These are phyloP conservation scores for Onychomys leucogaster DNA, from an alignment of 2,797 vertebrate species.

Conservation along the genomic window DNA sequence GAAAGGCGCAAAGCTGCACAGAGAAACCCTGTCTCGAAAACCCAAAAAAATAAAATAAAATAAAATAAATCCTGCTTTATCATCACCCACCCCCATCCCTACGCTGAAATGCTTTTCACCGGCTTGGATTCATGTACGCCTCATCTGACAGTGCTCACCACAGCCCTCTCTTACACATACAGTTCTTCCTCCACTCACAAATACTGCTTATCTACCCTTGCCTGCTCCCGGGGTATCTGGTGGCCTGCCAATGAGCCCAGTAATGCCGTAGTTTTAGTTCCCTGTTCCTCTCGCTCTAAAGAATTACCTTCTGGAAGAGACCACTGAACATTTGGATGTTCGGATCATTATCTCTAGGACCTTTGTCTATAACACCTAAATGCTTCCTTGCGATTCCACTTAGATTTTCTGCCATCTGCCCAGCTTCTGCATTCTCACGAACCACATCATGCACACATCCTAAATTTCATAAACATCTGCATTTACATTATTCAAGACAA, in stretches of 20 bases:
- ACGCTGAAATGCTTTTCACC: not conserved
- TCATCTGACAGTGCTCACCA: rapidly evolving
- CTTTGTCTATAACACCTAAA: not conserved
- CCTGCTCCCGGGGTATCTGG: not conserved
- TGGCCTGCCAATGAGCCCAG: not conserved
- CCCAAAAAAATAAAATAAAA: too few relatives aligned
- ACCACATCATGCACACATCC: not conserved
- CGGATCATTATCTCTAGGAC: not conserved
- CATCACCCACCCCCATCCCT: not conserved
- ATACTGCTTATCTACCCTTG: not conserved
- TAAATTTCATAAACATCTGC: not conserved
- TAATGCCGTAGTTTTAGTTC: not conserved
- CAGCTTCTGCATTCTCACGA: not conserved
- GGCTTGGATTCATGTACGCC: not conserved
- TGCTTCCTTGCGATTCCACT: not conserved
- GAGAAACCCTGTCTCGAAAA: too few relatives aligned
- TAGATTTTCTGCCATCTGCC: not conserved
- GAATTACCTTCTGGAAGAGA: not conserved
- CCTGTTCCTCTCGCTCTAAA: not conserved
- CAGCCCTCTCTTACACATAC: rapidly evolving
- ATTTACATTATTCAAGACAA: not conserved
- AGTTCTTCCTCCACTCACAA: too few relatives aligned
- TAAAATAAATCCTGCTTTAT: not conserved
- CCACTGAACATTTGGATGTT: not conserved
- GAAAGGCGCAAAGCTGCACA: too few relatives aligned